These are phyloP conservation scores for Lepus americanus DNA, from an alignment of 2,113 vertebrate species.

Conservation along the genomic window DNA sequence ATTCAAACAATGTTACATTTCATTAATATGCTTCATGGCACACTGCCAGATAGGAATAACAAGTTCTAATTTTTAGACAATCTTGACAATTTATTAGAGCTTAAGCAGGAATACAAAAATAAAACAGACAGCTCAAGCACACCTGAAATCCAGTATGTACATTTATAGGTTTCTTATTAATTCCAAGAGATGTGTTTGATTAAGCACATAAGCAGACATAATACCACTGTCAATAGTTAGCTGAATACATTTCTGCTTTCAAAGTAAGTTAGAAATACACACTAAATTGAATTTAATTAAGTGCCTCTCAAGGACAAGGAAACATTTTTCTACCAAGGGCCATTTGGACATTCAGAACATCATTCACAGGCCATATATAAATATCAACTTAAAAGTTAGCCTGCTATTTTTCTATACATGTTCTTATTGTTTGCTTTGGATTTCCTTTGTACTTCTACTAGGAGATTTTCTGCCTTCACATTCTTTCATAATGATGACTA, in stretches of 20 bases:
- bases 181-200: slow-evolving; percentile 49
- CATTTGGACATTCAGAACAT: too few species aligned
- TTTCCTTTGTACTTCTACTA: too few species aligned
- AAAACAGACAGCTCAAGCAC: slow-evolving; percentile 5
- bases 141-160: background rate
- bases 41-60: slow-evolving; percentile 40
- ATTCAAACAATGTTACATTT: slow-evolving; percentile 48
- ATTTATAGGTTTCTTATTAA: background rate
- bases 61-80: slow-evolving; percentile 68
- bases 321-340: too few species aligned
- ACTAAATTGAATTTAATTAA: slow-evolving; percentile 42
- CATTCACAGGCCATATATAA: too few species aligned
- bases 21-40: slow-evolving; percentile 66
- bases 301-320: background rate
- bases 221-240: background rate
- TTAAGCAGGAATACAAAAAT: slow-evolving; percentile 54
- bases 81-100: slow-evolving; percentile 52
- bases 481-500: too few species aligned
- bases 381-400: too few species aligned
- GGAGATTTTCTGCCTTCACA: too few species aligned
- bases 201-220: slow-evolving; percentile 34
- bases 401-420: too few species aligned
- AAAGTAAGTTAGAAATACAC: background rate
- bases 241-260: slow-evolving; percentile 45
- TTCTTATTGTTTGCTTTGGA: too few species aligned